Percentiles rank a stretch among this genome's conserved stretches.
These are phyloP conservation scores for Limosa lapponica DNA, from an alignment of 2,797 vertebrate species.

Conservation along the genomic window DNA sequence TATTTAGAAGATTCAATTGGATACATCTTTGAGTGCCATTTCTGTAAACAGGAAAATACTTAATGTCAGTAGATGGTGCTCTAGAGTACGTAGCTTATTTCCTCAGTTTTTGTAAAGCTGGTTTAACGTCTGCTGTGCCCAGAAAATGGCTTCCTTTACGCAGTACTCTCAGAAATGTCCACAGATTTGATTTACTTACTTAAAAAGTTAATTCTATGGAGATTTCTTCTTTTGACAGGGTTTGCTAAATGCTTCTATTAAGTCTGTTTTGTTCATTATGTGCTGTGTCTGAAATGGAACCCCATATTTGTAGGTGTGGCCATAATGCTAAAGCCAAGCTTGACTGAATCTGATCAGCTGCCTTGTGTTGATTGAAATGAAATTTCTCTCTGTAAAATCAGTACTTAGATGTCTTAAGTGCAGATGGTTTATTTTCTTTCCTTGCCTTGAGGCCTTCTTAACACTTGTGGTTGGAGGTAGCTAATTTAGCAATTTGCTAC, in stretches of 20 bases:
- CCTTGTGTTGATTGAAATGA: neutral
- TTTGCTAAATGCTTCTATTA: neutral
- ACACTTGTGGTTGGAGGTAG: neutral
- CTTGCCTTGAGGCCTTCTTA: neutral
- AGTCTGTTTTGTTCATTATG: neutral
- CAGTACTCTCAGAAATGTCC: neutral
- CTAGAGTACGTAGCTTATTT: neutral
- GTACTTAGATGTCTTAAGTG: neutral
- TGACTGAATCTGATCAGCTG: neutral
- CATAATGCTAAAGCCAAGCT: neutral
- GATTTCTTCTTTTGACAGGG: neutral
- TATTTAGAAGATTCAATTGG: neutral
- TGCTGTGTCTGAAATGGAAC: neutral
- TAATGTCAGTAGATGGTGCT: slow-evolving; percentile 2
- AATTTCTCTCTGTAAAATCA: neutral
- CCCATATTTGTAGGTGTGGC: neutral
- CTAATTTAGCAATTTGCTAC: neutral
- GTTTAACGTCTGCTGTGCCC: neutral
- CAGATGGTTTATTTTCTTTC: neutral
- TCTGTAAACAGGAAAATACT: neutral
- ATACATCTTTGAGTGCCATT: neutral
- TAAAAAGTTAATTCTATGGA: neutral
- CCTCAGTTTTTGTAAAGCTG: neutral
- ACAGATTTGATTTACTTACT: neutral
- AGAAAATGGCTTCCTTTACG: neutral